Evolutionary conservation across 1,140 invertebrate genomes (phyloP).

Genomic region (Coboldia fuscipes): DNA sequence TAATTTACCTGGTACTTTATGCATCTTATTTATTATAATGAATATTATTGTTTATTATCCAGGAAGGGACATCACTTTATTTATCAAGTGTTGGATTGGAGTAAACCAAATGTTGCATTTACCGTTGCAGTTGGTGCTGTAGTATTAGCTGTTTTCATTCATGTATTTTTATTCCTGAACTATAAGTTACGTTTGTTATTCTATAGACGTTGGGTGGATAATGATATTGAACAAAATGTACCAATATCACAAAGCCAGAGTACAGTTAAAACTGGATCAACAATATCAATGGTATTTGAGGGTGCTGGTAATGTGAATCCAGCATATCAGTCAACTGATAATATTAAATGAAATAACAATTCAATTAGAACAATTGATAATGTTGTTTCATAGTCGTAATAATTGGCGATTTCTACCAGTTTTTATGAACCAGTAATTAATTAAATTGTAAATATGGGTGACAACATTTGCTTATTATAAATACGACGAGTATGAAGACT

Average conservation of each 20-base stretch:
- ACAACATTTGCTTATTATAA: too few relatives aligned
- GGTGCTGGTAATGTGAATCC: too few relatives aligned
- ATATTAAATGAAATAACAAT: too few relatives aligned
- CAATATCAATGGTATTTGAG: too few relatives aligned
- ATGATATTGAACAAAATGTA: background rate
- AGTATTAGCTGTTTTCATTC: constrained; percentile 23
- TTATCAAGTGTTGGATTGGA: constrained; percentile 47
- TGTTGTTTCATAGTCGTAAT: too few relatives aligned
- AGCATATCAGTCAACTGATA: too few relatives aligned
- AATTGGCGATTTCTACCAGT: too few relatives aligned
- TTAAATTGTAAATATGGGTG: too few relatives aligned
- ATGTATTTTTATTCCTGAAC: constrained; percentile 13
- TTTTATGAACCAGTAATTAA: too few relatives aligned
- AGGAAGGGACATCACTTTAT: constrained; percentile 37
- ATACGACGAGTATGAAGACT: too few relatives aligned
- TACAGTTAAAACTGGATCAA: too few relatives aligned
- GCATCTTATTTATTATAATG: constrained; percentile 1
- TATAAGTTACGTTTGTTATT: constrained; percentile 14
- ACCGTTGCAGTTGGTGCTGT: constrained; percentile 27
- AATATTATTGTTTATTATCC: constrained; percentile 7
- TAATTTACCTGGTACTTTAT: background rate
- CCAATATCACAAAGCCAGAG: background rate
- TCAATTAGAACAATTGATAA: too few relatives aligned
- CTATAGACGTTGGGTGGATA: background rate
- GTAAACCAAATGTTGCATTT: constrained; percentile 22